phyloP scores from a whole-genome alignment of 2,888 invertebrate species.

The Bellardia bayeri region DNA sequence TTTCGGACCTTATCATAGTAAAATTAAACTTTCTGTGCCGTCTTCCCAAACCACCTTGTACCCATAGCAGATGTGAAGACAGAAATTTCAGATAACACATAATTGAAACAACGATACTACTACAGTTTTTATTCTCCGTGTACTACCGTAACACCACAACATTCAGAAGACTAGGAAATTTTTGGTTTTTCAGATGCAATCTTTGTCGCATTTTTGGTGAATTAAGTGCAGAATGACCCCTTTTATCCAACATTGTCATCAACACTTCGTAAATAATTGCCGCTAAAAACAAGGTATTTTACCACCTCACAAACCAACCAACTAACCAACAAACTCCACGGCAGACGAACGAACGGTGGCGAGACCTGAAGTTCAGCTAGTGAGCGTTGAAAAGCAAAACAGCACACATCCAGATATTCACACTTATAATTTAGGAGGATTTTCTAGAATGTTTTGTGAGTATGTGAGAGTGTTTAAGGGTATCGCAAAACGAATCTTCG shows the following conservation, averaged over 20 bases:
- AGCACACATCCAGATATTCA: constrained; percentile 32
- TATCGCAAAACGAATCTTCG: constrained; percentile 67
- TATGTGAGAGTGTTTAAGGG: constrained; percentile 73
- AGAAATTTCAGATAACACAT: too few species aligned
- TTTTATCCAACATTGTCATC: constrained; percentile 74
- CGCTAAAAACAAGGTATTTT: constrained; percentile 73
- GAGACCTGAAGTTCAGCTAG: constrained; percentile 21
- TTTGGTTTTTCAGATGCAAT: constrained; percentile 66
- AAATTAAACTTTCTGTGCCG: too few species aligned
- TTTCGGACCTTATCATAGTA: too few species aligned
- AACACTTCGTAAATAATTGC: constrained; percentile 74
- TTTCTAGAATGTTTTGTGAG: constrained; percentile 64
- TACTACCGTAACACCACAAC: constrained; percentile 47
- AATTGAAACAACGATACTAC: too few species aligned
- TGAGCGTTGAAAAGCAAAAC: constrained; percentile 19
- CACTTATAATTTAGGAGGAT: constrained; percentile 73
- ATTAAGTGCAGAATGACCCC: constrained; percentile 74
- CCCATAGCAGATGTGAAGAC: too few species aligned
- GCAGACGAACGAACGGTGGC: constrained; percentile 49
- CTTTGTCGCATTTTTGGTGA: constrained; percentile 74
- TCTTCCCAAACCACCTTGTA: too few species aligned
- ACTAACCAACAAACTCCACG: constrained; percentile 41
- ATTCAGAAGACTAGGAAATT: constrained; percentile 56
- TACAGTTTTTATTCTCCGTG: constrained; percentile 28
- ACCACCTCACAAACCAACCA: constrained; percentile 70